A percentile compares a stretch with the other conserved stretches of the same genome.
phyloP scores from a whole-genome alignment of 2,888 invertebrate species.

The Drosophila kuntzei region DNA sequence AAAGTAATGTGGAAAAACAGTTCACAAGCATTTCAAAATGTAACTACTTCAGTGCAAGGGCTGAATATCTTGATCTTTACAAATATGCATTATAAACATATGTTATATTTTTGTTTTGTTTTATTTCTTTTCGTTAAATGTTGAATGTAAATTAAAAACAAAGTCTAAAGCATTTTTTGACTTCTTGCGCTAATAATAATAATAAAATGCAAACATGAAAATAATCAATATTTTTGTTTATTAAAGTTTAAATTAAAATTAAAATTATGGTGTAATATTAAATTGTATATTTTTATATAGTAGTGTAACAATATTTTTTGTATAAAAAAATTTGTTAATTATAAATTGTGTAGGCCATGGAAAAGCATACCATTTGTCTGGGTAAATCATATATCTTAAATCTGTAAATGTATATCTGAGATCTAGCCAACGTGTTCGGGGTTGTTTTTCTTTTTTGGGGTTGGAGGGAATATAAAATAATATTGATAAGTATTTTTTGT shows the following conservation, averaged over 20 bases:
- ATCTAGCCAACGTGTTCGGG: conserved; percentile 34
- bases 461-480: conserved; percentile 28
- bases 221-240: conserved; percentile 39
- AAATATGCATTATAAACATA: conserved; percentile 10
- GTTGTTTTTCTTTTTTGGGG: conserved; percentile 3
- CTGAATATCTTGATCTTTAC: conserved; percentile 12
- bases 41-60: conserved; percentile 33
- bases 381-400: conserved; percentile 29
- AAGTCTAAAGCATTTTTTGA: conserved; percentile 58
- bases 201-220: conserved; percentile 44
- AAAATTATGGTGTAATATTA: conserved; percentile 35
- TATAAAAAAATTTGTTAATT: conserved; percentile 24
- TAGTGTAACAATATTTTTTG: conserved; percentile 38
- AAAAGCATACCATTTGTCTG: conserved; percentile 26
- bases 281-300: conserved; percentile 22
- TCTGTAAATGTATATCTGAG: conserved; percentile 41
- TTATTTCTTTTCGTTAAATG: conserved; percentile 1
- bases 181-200: conserved; percentile 67
- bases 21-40: conserved; percentile 30
- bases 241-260: conserved; percentile 23
- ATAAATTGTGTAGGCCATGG: conserved; percentile 22
- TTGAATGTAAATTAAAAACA: neutral
- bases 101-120: conserved; percentile 4
- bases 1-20: conserved; percentile 8
- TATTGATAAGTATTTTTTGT: conserved; percentile 43